Base-by-base conservation (phyloP, 1,140 invertebrate species). In the Leptestheria dahalacensis region DNA sequence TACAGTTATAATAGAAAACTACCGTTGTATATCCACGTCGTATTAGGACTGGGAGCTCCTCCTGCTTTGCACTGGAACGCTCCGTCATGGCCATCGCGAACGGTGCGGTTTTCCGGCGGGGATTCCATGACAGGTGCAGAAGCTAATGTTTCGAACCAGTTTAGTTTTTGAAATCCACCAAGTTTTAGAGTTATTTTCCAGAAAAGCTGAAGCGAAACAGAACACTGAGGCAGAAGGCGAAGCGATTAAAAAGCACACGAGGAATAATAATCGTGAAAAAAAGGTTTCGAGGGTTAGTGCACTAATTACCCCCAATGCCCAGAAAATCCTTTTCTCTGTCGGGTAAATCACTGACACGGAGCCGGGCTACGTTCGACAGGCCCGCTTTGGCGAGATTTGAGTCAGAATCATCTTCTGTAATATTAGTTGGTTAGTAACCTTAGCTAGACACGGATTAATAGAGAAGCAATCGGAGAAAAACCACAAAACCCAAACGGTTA, bases 1-100 rank as follows among this genome's bases (percentile, higher is more conserved):
- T 52, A 54, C 9, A 54, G 29, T 25, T 1, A 15, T n/a, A 9
- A 54, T 11, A 26, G 9, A 23, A 54, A 25, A 24, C 75, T 78
- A 91, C 89, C 86, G 72, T 90, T 86, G 68, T 84, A 86, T 67
- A 85, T 82, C 93, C 93, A 97, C 6, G 87, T 88, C n/a, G 86
- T 79, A 67, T 87, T 91, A 1, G 93, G 92, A 62, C 81, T 79
- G 15, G 92, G 92, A 1, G 92, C 89, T 41, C 91, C 92, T 26
- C 82, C 80, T 11, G 88, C 91, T 65, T 85, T 76, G 72, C 93
- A 97, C 20, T 75, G 79, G 57, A 97, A 78, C 20, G 85, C 86
- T 33, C 85, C 90, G 75, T 94, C 89, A 72, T 91, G 90, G 20
- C 90, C 90, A 73, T 94, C 91, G 60, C 94, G 73, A 59, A 93